Evolutionary conservation across 2,113 vertebrate species (phyloP).

Genomic region (Echinops telfairi): DNA sequence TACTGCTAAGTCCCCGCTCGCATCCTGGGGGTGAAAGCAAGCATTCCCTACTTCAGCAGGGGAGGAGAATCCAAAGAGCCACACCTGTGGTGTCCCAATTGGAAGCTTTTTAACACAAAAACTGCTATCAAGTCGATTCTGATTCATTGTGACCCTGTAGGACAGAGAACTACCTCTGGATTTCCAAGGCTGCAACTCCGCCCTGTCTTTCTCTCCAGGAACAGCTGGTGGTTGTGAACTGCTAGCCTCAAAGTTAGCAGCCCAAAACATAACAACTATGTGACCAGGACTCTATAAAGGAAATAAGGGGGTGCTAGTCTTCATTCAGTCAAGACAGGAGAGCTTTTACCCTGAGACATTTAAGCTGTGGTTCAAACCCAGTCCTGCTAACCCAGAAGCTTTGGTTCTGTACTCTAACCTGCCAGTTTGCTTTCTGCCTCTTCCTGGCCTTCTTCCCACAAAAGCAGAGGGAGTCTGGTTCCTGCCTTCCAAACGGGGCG

Average conservation of each 20-base stretch:
- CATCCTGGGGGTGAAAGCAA: background rate
- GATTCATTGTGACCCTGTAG: too few relatives aligned
- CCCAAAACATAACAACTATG: too few relatives aligned
- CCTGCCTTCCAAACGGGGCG: background rate
- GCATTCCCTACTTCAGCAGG: conserved; percentile 12
- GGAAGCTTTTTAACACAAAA: too few relatives aligned
- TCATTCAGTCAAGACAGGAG: background rate
- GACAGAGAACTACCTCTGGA: too few relatives aligned
- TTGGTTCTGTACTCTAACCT: background rate
- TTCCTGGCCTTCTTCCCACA: background rate
- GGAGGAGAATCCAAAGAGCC: background rate
- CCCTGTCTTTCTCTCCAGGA: too few relatives aligned
- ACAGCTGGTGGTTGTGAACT: too few relatives aligned
- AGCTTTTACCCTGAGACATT: conserved; percentile 23
- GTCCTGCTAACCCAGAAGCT: background rate
- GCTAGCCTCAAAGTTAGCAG: too few relatives aligned
- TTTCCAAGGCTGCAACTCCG: too few relatives aligned
- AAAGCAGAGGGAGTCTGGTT: conserved; percentile 20
- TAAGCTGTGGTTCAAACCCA: background rate
- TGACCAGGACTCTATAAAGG: background rate
- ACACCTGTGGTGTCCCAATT: background rate
- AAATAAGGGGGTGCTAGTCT: background rate
- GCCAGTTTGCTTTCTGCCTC: background rate
- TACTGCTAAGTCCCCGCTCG: background rate
- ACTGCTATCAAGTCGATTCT: too few relatives aligned